These are phyloP conservation scores for Theretra japonica DNA, from an alignment of 2,888 invertebrate genomes.

Conservation along the genomic window DNA sequence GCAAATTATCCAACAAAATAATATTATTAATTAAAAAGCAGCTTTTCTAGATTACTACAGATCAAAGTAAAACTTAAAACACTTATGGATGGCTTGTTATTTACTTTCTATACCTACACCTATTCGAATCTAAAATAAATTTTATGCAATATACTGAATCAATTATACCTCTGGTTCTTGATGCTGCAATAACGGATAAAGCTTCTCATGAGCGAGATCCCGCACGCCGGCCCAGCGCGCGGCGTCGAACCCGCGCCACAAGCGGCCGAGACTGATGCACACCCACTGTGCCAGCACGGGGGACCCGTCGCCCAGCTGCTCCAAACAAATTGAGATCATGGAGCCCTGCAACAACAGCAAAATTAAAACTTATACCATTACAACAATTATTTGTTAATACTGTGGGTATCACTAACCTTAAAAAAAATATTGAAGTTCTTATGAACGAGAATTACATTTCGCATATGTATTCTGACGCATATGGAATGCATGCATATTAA, in stretches of 20 bases:
- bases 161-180: slow-evolving; percentile 92
- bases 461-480: too few species aligned
- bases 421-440: too few species aligned
- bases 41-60: background rate
- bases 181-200: slow-evolving; percentile 92
- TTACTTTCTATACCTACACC: too few species aligned
- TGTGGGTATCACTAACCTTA: too few species aligned
- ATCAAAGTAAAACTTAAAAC: too few species aligned
- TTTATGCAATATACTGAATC: background rate
- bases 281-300: slow-evolving; percentile 92
- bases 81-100: too few species aligned
- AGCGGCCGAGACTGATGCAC: slow-evolving; percentile 94
- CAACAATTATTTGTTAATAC: too few species aligned
- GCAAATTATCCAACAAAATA: too few species aligned
- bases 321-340: slow-evolving; percentile 95
- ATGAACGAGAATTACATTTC: too few species aligned
- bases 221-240: slow-evolving; percentile 96
- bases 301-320: slow-evolving; percentile 90
- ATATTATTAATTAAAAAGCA: too few species aligned
- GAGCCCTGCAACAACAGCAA: slow-evolving; percentile 86
- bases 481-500: too few species aligned
- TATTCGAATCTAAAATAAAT: background rate
- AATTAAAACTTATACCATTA: background rate
- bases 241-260: slow-evolving; percentile 94
- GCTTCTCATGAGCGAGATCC: slow-evolving; percentile 98